These are phyloP conservation scores for Cryptocephalus primarius DNA, from an alignment of 2,888 invertebrate species.

Conservation along the genomic window DNA sequence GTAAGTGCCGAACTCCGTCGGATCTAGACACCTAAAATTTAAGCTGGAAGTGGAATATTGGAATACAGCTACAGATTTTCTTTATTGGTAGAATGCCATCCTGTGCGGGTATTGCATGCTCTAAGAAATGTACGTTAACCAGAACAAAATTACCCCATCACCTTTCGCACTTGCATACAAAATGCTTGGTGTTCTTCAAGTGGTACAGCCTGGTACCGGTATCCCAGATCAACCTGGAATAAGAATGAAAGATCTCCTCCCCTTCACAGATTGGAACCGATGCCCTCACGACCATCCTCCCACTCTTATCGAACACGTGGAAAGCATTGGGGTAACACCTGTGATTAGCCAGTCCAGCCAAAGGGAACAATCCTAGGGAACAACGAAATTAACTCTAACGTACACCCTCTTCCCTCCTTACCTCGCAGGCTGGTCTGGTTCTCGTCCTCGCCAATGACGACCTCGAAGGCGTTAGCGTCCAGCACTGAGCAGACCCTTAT, in stretches of 20 bases:
- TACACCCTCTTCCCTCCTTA: constrained; percentile 2
- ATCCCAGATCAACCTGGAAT: constrained; percentile 57
- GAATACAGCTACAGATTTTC: too few species aligned
- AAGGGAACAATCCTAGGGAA: constrained; percentile 49
- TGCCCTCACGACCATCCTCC: constrained; percentile 50
- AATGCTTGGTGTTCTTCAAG: constrained; percentile 55
- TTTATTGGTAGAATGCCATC: too few species aligned
- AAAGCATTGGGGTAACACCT: constrained; percentile 56
- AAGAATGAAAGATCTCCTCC: constrained; percentile 54
- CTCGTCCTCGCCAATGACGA: constrained; percentile 34
- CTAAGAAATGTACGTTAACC: too few species aligned
- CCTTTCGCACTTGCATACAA: constrained; percentile 48
- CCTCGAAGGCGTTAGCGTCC: constrained; percentile 61
- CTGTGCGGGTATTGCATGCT: too few species aligned
- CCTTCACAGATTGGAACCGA: constrained; percentile 47
- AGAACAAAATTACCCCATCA: constrained; percentile 1
- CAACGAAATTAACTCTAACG: constrained; percentile 37
- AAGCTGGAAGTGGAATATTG: background rate
- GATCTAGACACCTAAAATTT: constrained; percentile 48
- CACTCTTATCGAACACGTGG: constrained; percentile 47
- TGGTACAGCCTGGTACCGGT: constrained; percentile 52
- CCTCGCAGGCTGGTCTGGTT: constrained; percentile 36
- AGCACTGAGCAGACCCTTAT: constrained; percentile 47
- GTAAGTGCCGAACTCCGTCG: constrained; percentile 48
- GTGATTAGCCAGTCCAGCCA: constrained; percentile 59